Evolutionary conservation across 2,113 vertebrate species (phyloP).

Genomic region (Psilopsiagon aymara): DNA sequence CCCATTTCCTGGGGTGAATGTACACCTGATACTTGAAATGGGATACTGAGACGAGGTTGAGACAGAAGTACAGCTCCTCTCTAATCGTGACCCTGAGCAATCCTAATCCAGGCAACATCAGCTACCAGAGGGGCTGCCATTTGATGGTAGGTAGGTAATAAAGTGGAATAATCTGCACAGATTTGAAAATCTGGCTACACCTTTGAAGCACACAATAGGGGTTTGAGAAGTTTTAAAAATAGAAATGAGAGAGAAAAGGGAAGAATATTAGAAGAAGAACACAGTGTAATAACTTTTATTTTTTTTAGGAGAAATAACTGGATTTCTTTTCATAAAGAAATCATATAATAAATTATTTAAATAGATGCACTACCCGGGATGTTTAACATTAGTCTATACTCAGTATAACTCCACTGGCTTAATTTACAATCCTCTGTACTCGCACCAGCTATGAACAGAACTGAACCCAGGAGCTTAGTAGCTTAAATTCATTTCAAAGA

Average conservation of each 20-base stretch:
- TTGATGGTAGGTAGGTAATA: neutral
- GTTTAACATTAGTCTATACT: neutral
- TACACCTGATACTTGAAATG: conserved; percentile 30
- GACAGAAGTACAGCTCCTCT: neutral
- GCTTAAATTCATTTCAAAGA: neutral
- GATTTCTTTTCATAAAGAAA: neutral
- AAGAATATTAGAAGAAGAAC: neutral
- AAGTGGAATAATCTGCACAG: neutral
- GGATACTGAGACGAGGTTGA: neutral
- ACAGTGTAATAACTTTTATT: neutral
- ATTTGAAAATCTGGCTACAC: neutral
- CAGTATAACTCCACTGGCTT: neutral
- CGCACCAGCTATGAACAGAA: neutral
- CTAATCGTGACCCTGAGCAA: neutral
- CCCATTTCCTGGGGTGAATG: neutral
- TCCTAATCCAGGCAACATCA: neutral
- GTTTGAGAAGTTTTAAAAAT: neutral
- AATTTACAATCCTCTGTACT: neutral
- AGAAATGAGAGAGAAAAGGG: neutral
- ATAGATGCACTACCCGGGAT: neutral
- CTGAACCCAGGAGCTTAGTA: neutral
- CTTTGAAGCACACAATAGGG: neutral
- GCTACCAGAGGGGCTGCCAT: neutral
- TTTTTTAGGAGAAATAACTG: neutral
- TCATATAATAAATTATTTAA: neutral